phyloP scores from a whole-genome alignment of 2,797 vertebrate species.

The Pogonophryne albipinna region DNA sequence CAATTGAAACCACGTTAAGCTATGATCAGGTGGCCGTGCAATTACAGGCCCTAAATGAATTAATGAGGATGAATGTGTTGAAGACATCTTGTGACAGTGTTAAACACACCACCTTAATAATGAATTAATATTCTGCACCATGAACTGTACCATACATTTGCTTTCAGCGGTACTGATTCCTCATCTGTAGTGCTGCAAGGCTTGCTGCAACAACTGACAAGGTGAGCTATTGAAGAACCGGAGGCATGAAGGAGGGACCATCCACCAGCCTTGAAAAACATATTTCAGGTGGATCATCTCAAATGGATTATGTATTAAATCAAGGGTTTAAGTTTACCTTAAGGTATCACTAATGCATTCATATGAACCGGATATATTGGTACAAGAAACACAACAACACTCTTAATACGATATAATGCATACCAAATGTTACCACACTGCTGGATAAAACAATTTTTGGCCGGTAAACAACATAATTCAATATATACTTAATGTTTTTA shows the following conservation, averaged over 20 bases:
- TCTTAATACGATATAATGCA: background rate
- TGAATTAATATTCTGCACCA: conserved; percentile 21
- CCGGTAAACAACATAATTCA: conserved; percentile 5
- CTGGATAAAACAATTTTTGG: background rate
- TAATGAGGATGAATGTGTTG: background rate
- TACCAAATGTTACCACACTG: background rate
- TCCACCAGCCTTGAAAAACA: conserved; percentile 13
- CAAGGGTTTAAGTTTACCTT: background rate
- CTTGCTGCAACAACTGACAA: conserved; percentile 1
- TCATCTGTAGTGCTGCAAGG: background rate
- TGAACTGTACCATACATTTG: background rate
- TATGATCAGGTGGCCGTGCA: conserved; percentile 14
- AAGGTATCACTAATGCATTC: background rate
- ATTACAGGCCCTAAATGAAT: conserved; percentile 15
- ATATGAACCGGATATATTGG: conserved; percentile 12
- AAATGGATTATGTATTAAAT: conserved; percentile 43
- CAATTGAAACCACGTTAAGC: conserved; percentile 9
- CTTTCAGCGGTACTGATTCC: background rate
- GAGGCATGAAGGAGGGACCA: conserved; percentile 12
- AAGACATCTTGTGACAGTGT: conserved; percentile 5
- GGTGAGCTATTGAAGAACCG: background rate
- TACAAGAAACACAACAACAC: background rate
- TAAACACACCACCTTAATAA: conserved; percentile 25
- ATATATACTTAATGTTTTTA: conserved; percentile 7
- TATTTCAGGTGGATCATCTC: conserved; percentile 43